Conservation (phyloP, 2,888 invertebrate genomes). For the Parelbella ahira region DNA sequence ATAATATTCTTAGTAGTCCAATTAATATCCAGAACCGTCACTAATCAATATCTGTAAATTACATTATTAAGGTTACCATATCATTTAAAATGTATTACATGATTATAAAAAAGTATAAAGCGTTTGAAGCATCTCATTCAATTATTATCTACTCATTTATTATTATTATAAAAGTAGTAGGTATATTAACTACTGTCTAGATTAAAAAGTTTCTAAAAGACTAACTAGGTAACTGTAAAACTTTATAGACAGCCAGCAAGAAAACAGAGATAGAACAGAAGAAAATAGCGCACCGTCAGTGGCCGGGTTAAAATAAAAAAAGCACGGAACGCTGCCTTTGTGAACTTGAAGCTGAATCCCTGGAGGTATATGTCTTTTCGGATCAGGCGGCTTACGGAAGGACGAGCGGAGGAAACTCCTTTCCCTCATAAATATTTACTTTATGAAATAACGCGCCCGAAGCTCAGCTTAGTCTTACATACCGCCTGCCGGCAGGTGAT, state of each 20-base stretch:
- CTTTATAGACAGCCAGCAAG: slow-evolving; percentile 7
- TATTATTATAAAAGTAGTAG: no score
- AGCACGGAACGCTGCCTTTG: slow-evolving; percentile 61
- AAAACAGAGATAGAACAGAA: slow-evolving; percentile 8
- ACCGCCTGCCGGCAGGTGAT: slow-evolving; percentile 66
- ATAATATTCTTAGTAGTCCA: no score
- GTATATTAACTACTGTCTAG: no score
- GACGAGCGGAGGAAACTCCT: slow-evolving; percentile 66
- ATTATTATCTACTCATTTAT: no score
- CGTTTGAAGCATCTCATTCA: no score
- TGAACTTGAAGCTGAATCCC: slow-evolving; percentile 75
- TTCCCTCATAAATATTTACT: slow-evolving; percentile 79
- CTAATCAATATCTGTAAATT: no score
- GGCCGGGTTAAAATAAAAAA: slow-evolving; percentile 39
- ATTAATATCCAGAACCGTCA: no score
- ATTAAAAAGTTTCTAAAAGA: no score
- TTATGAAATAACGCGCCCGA: slow-evolving; percentile 73
- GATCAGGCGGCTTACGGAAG: slow-evolving; percentile 72
- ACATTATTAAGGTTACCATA: no score
- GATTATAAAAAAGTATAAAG: no score
- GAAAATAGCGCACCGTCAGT: slow-evolving; percentile 15
- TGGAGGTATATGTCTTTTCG: slow-evolving; percentile 76
- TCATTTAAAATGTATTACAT: no score
- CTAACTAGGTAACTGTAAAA: no score
- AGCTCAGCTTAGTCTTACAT: slow-evolving; percentile 62